Conservation (phyloP, 2,888 invertebrate genomes). For the Chrysotoxum bicinctum region DNA sequence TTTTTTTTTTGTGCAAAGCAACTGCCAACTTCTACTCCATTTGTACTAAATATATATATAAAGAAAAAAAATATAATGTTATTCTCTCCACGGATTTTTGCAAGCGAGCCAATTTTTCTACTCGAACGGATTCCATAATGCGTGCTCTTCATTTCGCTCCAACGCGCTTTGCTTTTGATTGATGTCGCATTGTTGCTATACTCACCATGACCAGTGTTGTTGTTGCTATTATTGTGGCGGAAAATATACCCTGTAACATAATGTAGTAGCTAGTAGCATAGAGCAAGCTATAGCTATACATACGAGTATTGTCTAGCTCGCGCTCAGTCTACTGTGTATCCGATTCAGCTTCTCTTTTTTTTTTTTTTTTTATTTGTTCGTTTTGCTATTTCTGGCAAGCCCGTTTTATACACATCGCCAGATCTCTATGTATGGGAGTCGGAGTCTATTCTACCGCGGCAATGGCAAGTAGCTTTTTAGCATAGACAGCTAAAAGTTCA, state of each 20-base stretch:
- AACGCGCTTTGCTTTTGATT: slow-evolving; percentile 63
- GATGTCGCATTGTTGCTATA: slow-evolving; percentile 65
- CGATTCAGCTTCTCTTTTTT: slow-evolving; percentile 64
- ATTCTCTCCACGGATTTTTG: slow-evolving; percentile 26
- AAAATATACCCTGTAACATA: slow-evolving; percentile 13
- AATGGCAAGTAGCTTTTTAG: slow-evolving; percentile 69
- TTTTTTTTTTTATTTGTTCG: not conserved
- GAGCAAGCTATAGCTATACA: not conserved
- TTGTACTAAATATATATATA: not conserved
- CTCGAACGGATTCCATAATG: slow-evolving; percentile 50
- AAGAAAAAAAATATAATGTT: slow-evolving; percentile 9
- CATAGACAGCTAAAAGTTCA: slow-evolving; percentile 73
- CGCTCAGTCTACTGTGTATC: slow-evolving; percentile 60
- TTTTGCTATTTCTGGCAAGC: slow-evolving; percentile 71
- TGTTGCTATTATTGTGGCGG: slow-evolving; percentile 47
- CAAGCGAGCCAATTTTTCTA: slow-evolving; percentile 50
- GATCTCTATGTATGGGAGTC: slow-evolving; percentile 56
- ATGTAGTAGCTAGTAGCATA: not conserved
- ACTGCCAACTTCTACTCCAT: not conserved
- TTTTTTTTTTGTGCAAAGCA: slow-evolving; percentile 2
- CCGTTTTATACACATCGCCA: slow-evolving; percentile 61
- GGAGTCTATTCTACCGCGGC: slow-evolving; percentile 64
- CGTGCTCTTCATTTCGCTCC: slow-evolving; percentile 53
- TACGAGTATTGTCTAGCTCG: slow-evolving; percentile 62
- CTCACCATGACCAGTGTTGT: no score